Percentiles rank a stretch among this genome's conserved stretches.
These are phyloP conservation scores for Paraplagusia blochii DNA, from an alignment of 2,113 vertebrate genomes.

Conservation along the genomic window DNA sequence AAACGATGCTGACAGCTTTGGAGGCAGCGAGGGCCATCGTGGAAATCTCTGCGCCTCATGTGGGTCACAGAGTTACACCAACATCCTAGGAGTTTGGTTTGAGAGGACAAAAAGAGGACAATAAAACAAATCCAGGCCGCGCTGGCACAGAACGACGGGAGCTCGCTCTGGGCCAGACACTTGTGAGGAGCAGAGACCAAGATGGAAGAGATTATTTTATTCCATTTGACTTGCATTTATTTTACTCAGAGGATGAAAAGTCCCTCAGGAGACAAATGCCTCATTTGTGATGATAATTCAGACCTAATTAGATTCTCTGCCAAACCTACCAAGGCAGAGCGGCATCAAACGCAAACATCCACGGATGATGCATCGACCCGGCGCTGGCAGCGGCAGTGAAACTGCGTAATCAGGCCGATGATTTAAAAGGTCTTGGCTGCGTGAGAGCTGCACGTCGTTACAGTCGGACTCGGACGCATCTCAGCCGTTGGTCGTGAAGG, in stretches of 20 bases:
- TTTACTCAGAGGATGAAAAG: constrained; percentile 70
- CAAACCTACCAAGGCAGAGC: constrained; percentile 39
- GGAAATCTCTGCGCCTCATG: constrained; percentile 28
- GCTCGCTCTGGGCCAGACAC: constrained; percentile 39
- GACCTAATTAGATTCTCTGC: constrained; percentile 59
- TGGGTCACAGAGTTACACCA: constrained; percentile 33
- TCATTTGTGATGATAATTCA: constrained; percentile 67
- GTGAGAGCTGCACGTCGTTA: constrained; percentile 50
- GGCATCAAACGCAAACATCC: constrained; percentile 42
- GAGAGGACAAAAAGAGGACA: constrained; percentile 50
- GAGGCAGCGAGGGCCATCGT: background rate
- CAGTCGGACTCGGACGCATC: constrained; percentile 34
- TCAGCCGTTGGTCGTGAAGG: constrained; percentile 14
- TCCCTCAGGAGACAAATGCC: constrained; percentile 56
- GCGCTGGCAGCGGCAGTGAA: constrained; percentile 39
- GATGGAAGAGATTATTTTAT: constrained; percentile 56
- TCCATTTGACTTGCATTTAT: constrained; percentile 59
- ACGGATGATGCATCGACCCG: constrained; percentile 57
- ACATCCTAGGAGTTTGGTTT: constrained; percentile 55
- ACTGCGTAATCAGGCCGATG: constrained; percentile 39
- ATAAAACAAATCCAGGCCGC: constrained; percentile 60
- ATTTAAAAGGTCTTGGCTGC: constrained; percentile 37
- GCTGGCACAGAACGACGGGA: constrained; percentile 62
- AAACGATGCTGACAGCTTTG: constrained; percentile 21
- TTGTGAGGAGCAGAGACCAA: constrained; percentile 46